These are phyloP conservation scores for Callithrix jacchus DNA, from an alignment of 2,113 vertebrate species.

Conservation along the genomic window DNA sequence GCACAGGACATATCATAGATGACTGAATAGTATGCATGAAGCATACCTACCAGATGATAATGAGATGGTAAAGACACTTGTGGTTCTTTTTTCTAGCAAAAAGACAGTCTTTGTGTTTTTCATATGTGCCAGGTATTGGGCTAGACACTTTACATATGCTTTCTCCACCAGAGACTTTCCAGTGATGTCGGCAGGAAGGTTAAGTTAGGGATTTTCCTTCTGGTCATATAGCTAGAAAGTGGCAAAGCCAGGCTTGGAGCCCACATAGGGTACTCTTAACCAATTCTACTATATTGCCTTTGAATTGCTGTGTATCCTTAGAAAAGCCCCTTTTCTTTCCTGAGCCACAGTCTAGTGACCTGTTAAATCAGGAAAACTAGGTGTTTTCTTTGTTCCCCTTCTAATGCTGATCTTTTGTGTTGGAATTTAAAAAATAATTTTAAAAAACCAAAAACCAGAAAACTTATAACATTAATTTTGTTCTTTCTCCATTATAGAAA, in stretches of 20 bases:
- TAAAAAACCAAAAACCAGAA: neutral
- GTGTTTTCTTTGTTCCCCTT: neutral
- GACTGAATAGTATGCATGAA: neutral
- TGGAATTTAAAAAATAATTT: neutral
- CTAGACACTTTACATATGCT: neutral
- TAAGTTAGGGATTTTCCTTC: neutral
- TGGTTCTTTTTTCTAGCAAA: neutral
- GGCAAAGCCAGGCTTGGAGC: neutral
- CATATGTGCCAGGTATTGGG: neutral
- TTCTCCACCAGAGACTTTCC: neutral
- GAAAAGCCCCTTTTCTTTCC: neutral
- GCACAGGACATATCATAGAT: too few relatives aligned
- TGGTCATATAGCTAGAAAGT: neutral
- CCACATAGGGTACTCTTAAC: neutral
- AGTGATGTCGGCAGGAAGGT: neutral
- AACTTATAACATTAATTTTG: neutral
- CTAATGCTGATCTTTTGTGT: conserved; percentile 5
- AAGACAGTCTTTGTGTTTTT: neutral
- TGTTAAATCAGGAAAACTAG: neutral
- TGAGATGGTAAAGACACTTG: neutral
- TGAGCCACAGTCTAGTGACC: neutral
- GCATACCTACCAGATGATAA: neutral
- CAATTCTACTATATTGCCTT: neutral
- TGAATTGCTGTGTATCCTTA: neutral
- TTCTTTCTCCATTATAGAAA: neutral